Evolutionary conservation across 1,140 invertebrate species (phyloP).

Genomic region (Forficula auricularia): DNA sequence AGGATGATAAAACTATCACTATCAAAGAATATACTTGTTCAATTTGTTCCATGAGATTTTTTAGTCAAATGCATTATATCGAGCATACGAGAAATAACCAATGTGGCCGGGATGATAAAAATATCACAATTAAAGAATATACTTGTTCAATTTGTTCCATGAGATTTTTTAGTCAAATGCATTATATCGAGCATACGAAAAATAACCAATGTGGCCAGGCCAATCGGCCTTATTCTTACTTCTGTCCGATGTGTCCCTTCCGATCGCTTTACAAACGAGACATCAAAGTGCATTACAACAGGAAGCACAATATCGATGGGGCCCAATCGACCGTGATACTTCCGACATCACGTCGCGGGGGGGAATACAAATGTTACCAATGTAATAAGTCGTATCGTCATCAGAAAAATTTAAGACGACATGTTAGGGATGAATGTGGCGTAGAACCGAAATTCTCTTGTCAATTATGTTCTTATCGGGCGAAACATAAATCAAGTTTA

Average conservation of each 20-base stretch:
- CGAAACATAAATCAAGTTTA: conserved; percentile 25
- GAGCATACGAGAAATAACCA: conserved; percentile 19
- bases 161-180: background rate
- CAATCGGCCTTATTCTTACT: conserved; percentile 6
- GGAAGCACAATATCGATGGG: conserved; percentile 19
- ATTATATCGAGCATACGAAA: conserved; percentile 25
- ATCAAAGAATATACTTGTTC: too few relatives aligned
- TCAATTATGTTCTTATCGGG: conserved; percentile 27
- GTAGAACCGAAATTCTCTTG: conserved; percentile 29
- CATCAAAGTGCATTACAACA: too few relatives aligned
- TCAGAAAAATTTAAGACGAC: conserved; percentile 23
- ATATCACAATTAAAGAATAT: too few relatives aligned
- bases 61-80: conserved; percentile 17
- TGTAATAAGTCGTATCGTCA: conserved; percentile 25
- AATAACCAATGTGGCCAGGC: background rate
- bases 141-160: too few relatives aligned
- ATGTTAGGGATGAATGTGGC: conserved; percentile 25
- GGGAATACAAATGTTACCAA: conserved; percentile 18
- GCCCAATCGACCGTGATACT: background rate
- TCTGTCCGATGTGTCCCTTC: conserved; percentile 16
- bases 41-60: background rate
- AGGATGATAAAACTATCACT: too few relatives aligned
- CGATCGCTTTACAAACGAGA: background rate
- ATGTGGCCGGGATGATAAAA: too few relatives aligned
- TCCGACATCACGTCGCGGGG: background rate